phyloP scores from a whole-genome alignment of 2,888 invertebrate genomes.

The Selenia dentaria region DNA sequence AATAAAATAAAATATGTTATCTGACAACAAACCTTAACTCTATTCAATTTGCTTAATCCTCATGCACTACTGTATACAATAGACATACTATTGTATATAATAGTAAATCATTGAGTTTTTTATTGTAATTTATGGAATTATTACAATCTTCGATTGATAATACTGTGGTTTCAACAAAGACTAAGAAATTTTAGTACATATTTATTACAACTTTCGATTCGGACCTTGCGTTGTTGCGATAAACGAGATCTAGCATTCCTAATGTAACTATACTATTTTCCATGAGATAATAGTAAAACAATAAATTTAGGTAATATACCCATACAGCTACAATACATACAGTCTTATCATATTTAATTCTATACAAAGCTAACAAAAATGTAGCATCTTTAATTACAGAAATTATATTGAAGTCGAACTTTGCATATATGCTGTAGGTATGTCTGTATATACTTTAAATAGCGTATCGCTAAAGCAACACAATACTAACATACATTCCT shows the following conservation, averaged over 20 bases:
- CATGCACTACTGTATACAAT: too few relatives aligned
- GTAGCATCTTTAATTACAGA: conserved; percentile 36
- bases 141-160: too few relatives aligned
- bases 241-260: conserved; percentile 80
- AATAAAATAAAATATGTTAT: too few relatives aligned
- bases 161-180: too few relatives aligned
- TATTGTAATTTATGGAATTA: too few relatives aligned
- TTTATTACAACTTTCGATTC: too few relatives aligned
- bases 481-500: conserved; percentile 23
- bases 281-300: conserved; percentile 48
- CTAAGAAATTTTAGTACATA: too few relatives aligned
- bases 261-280: conserved; percentile 52
- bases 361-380: conserved; percentile 58
- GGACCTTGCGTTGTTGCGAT: conserved; percentile 37
- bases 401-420: conserved; percentile 39
- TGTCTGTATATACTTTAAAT: conserved; percentile 10
- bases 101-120: too few relatives aligned
- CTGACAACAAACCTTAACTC: too few relatives aligned
- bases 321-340: conserved; percentile 54
- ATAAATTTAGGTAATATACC: conserved; percentile 45
- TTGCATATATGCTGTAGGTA: conserved; percentile 41
- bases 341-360: conserved; percentile 68
- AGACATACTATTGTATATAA: too few relatives aligned
- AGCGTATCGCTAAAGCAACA: conserved; percentile 34
- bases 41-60: too few relatives aligned